Percentiles rank a stretch among this genome's conserved stretches.
These are phyloP conservation scores for Lumbricus terrestris DNA, from an alignment of 2,888 invertebrate species.

Conservation along the genomic window DNA sequence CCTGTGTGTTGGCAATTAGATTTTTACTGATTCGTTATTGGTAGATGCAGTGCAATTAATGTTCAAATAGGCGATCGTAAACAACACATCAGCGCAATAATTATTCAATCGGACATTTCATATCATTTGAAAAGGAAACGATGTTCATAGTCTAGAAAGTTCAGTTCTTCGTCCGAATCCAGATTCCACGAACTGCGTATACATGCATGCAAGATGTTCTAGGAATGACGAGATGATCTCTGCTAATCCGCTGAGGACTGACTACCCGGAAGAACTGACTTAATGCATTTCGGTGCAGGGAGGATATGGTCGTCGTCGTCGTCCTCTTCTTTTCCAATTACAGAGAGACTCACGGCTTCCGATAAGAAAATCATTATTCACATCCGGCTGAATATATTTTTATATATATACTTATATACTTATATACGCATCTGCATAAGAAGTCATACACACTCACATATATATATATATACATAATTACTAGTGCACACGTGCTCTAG, in stretches of 20 bases:
- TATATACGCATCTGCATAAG: background rate
- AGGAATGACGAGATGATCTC: background rate
- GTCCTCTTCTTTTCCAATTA: background rate
- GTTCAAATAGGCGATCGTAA: background rate
- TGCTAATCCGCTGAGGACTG: background rate
- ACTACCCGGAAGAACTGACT: background rate
- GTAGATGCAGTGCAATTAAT: too few relatives aligned
- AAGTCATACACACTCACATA: background rate
- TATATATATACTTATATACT: background rate
- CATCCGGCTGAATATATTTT: background rate
- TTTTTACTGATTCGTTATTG: too few relatives aligned
- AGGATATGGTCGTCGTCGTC: too few relatives aligned
- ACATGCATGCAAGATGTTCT: too few relatives aligned
- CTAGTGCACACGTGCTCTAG: too few relatives aligned
- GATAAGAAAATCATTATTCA: background rate
- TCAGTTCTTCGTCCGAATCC: background rate
- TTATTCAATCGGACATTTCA: too few relatives aligned
- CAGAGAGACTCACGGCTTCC: background rate
- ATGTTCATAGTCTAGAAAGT: background rate
- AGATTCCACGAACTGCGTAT: too few relatives aligned
- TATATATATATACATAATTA: background rate
- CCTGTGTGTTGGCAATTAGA: background rate
- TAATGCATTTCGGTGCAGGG: background rate
- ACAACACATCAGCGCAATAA: background rate
- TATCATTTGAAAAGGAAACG: background rate